phyloP scores from a whole-genome alignment of 2,888 invertebrate genomes.

The Terebella lapidaria region DNA sequence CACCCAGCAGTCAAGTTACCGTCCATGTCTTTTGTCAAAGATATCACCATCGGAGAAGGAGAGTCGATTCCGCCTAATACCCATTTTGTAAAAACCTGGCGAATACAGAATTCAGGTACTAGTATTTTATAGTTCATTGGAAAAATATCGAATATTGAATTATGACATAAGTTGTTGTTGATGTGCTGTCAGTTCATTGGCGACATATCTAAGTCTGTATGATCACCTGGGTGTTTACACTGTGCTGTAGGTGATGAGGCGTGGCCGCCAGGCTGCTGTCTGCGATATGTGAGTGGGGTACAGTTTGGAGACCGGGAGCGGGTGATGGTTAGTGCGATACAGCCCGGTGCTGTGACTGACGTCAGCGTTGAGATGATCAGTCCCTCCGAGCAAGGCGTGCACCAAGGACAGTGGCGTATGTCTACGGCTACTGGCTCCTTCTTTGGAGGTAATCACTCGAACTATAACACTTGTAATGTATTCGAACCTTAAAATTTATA shows the following conservation, averaged over 20 bases:
- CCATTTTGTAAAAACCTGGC: constrained; percentile 83
- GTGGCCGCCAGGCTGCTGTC: constrained; percentile 77
- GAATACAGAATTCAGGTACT: constrained; percentile 76
- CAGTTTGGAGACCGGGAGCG: constrained; percentile 60
- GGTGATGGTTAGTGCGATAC: constrained; percentile 66
- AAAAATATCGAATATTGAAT: too few relatives aligned
- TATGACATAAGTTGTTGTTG: too few relatives aligned
- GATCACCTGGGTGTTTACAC: too few relatives aligned
- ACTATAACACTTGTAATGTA: not conserved
- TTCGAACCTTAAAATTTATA: too few relatives aligned
- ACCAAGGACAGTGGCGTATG: constrained; percentile 85
- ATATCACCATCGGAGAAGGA: constrained; percentile 73
- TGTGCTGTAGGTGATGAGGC: constrained; percentile 61
- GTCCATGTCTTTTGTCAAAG: constrained; percentile 71
- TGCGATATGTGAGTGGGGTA: constrained; percentile 70
- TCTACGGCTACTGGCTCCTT: constrained; percentile 79
- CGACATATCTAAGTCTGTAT: too few relatives aligned
- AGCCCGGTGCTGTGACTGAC: constrained; percentile 72
- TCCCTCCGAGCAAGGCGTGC: constrained; percentile 69
- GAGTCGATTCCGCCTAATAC: constrained; percentile 69
- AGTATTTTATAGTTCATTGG: too few relatives aligned
- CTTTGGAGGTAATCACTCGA: constrained; percentile 74
- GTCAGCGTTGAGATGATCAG: constrained; percentile 76
- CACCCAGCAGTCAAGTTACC: constrained; percentile 53
- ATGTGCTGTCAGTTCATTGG: too few relatives aligned